These are phyloP conservation scores for Nibea albiflora DNA, from an alignment of 2,113 vertebrate genomes.

Conservation along the genomic window DNA sequence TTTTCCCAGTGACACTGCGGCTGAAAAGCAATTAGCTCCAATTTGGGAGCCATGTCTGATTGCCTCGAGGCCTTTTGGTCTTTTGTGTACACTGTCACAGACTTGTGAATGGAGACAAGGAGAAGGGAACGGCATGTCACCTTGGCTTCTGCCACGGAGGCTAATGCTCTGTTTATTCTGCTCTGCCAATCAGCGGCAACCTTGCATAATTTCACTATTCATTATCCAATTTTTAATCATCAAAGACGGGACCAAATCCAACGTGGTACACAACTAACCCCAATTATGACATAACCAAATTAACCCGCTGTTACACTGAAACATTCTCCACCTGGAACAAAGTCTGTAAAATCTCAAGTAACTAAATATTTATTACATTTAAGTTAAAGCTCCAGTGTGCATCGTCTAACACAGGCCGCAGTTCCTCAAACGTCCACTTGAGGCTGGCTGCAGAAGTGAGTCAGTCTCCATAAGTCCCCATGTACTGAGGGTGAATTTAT, in stretches of 20 bases:
- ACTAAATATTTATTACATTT: too few relatives aligned
- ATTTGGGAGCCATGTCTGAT: constrained; percentile 65
- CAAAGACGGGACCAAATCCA: constrained; percentile 5
- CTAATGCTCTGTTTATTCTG: constrained; percentile 68
- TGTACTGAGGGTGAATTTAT: too few relatives aligned
- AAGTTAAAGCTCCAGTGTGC: too few relatives aligned
- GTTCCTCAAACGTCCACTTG: too few relatives aligned
- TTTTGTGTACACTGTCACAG: constrained; percentile 59
- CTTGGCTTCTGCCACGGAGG: constrained; percentile 32
- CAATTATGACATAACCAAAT: constrained; percentile 27
- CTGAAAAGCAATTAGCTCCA: constrained; percentile 71
- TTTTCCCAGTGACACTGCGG: constrained; percentile 52
- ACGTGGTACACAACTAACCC: constrained; percentile 1
- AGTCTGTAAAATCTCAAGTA: neutral
- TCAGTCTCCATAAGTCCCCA: too few relatives aligned
- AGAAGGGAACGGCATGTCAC: constrained; percentile 71
- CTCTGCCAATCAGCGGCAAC: constrained; percentile 60
- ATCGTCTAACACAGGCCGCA: too few relatives aligned
- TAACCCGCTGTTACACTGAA: neutral
- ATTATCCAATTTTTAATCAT: constrained; percentile 69
- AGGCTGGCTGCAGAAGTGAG: too few relatives aligned
- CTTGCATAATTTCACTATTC: constrained; percentile 42
- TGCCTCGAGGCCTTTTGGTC: constrained; percentile 50
- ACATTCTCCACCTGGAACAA: neutral
- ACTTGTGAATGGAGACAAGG: constrained; percentile 65